Percentiles rank a stretch among this genome's conserved stretches.
These are phyloP conservation scores for Anarhynchus alexandrinus DNA, from an alignment of 2,113 vertebrate species.

Conservation along the genomic window DNA sequence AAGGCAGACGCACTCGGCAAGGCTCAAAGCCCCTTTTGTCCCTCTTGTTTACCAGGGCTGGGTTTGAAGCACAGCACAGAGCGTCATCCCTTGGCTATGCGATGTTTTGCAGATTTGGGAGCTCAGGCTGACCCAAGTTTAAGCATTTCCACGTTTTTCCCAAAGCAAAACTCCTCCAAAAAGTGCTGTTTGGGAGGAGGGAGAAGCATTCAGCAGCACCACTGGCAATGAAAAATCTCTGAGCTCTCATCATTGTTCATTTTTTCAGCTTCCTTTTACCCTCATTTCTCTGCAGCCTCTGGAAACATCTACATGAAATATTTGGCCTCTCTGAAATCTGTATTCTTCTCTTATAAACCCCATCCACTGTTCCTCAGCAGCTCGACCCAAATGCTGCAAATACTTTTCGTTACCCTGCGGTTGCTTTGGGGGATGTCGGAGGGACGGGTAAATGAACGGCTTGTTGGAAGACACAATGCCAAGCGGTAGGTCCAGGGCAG, in stretches of 20 bases:
- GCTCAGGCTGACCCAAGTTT: not conserved
- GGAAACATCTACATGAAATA: not conserved
- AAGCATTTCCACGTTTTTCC: not conserved
- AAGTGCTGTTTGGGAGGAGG: not conserved
- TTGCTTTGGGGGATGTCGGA: not conserved
- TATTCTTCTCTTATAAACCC: not conserved
- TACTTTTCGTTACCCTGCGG: not conserved
- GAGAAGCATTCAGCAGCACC: not conserved
- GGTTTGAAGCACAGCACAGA: not conserved
- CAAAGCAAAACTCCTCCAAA: not conserved
- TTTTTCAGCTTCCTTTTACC: not conserved
- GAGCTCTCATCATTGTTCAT: not conserved
- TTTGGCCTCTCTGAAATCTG: not conserved
- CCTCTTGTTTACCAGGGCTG: slow-evolving; percentile 24
- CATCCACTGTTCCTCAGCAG: not conserved
- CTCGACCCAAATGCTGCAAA: not conserved
- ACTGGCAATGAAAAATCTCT: not conserved
- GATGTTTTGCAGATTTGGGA: not conserved
- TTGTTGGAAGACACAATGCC: not conserved
- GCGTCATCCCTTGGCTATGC: not conserved
- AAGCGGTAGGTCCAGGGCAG: not conserved
- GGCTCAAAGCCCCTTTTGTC: slow-evolving; percentile 51
- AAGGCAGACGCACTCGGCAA: not conserved
- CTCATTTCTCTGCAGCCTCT: not conserved
- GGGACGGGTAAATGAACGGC: not conserved